Base-by-base conservation (phyloP, 2,888 invertebrate species). In the Pediacus dermestoides region DNA sequence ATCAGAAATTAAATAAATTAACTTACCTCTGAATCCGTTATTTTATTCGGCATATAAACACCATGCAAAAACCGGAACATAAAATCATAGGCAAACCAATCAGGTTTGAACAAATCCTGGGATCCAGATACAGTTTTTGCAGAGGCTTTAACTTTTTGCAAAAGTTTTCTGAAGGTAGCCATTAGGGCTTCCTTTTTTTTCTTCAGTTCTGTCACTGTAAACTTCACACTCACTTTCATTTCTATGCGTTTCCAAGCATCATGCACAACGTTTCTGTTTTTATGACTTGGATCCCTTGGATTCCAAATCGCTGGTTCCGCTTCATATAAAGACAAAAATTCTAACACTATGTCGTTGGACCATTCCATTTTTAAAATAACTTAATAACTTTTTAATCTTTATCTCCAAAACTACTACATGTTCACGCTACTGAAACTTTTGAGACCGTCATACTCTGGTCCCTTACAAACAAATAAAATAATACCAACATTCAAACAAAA, bases 111-210 rank as follows among this genome's bases (percentile, higher is more conserved):
- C 52, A 44, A 33, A 23, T 40, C 44, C 3, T 31, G 28, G 10
- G 42, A 28, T 7, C 38, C 41, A 32, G 8, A 18, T 4, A 37
- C 44, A 3, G 41, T 42, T 31, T 14, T 16, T 11, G 16, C 60
- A 7, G 51, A 46, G 42, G 51, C 61, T 50, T 64, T 45, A 9
- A 46, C 70, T 55, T 63, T 71, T 22, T 64, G 58, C 23, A 58
- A 57, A 48, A 70, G 69, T 58, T 67, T 62, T 50, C 73, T 61
- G 49, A 70, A 73, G 3, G 70, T 64, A 3, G 72, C 69, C 73
- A 73, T 73, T 38, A 73, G 45, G 1, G 70, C 70, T 48, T 73
- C 73, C 44, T 72, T 72, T 58, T 73, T 73, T 60, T 63, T 72
- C 56, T 73, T 73, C 14, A 73, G 54, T 44, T 70, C 70, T 36